Evolutionary conservation across 1,140 invertebrate species (phyloP).

Genomic region (Rhopalosiphum maidis): DNA sequence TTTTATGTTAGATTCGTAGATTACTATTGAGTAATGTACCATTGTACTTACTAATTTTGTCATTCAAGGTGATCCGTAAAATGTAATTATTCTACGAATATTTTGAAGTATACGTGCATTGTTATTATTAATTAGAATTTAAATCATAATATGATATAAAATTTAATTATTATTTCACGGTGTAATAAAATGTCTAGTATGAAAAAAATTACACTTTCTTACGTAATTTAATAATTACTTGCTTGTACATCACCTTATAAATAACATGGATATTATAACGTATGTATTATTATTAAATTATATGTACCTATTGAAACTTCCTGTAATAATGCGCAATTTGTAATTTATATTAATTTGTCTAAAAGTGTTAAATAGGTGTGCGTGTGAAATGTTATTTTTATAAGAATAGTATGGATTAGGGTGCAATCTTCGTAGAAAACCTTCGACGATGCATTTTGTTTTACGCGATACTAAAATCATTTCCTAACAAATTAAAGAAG

Average conservation of each 20-base stretch:
- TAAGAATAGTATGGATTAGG: background rate
- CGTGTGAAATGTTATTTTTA: background rate
- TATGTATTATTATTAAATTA: background rate
- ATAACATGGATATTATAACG: background rate
- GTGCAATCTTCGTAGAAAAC: background rate
- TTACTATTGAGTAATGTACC: background rate
- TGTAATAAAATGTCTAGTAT: background rate
- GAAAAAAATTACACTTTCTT: background rate
- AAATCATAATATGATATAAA: background rate
- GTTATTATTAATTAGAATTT: background rate
- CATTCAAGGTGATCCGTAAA: constrained; percentile 8
- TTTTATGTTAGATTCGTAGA: background rate
- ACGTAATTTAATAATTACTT: background rate
- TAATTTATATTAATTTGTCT: background rate
- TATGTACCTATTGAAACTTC: background rate
- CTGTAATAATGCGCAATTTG: background rate
- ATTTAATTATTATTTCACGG: background rate
- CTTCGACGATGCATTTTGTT: background rate
- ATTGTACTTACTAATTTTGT: background rate
- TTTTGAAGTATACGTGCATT: background rate
- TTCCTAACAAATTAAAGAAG: background rate
- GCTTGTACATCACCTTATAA: background rate
- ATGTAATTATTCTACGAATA: background rate
- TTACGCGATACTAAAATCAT: background rate
- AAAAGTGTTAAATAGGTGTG: background rate